Conservation (phyloP, 2,797 vertebrate genomes). For the Amblyraja radiata region DNA sequence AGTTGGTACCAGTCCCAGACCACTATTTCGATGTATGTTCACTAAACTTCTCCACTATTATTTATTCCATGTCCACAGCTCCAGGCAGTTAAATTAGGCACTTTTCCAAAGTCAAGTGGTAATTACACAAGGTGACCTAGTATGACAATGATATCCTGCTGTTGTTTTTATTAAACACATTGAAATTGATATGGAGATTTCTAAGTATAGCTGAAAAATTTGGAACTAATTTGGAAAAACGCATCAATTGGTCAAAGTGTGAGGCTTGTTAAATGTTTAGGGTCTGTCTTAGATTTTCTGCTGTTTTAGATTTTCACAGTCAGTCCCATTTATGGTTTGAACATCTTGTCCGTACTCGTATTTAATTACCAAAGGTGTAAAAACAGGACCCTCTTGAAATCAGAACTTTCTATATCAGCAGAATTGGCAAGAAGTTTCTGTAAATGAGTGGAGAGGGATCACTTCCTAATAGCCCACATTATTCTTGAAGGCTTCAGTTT, state of each 20-base stretch:
- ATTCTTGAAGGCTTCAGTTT: background rate
- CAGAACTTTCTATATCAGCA: background rate
- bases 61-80: background rate
- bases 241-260: slow-evolving; percentile 21
- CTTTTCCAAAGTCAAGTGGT: slow-evolving; percentile 27
- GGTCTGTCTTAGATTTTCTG: background rate
- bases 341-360: background rate
- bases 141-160: slow-evolving; percentile 28
- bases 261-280: background rate
- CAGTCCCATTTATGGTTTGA: background rate
- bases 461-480: background rate
- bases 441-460: background rate
- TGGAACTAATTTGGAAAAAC: slow-evolving; percentile 20
- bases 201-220: slow-evolving; percentile 3
- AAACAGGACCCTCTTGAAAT: background rate
- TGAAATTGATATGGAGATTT: slow-evolving; percentile 17
- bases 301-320: background rate
- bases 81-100: slow-evolving; percentile 31
- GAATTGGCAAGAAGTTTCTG: background rate
- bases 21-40: background rate
- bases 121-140: slow-evolving; percentile 13
- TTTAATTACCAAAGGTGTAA: background rate
- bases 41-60: background rate
- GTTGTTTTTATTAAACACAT: slow-evolving; percentile 27
- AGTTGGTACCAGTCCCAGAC: background rate